These are phyloP conservation scores for Cinclus mexicanus DNA, from an alignment of 2,113 vertebrate genomes.

Conservation along the genomic window DNA sequence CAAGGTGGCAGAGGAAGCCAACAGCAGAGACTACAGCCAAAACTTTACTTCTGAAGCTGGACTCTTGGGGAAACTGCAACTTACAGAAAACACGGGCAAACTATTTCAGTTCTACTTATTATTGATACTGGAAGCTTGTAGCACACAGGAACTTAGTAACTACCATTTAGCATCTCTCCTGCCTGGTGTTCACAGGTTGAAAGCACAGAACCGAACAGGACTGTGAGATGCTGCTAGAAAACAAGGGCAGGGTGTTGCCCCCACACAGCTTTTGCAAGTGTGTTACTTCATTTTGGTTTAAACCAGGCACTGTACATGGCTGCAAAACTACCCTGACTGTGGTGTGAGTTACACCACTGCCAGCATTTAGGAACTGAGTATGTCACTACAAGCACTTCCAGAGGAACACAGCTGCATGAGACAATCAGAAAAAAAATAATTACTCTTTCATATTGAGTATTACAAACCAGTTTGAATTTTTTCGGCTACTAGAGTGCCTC, in stretches of 20 bases:
- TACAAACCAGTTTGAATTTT: not conserved
- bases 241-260: not conserved
- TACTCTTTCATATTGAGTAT: not conserved
- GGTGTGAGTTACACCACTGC: not conserved
- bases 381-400: not conserved
- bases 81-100: not conserved
- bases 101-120: not conserved
- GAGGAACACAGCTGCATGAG: not conserved
- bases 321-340: not conserved
- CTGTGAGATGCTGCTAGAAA: not conserved
- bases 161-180: not conserved
- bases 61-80: not conserved
- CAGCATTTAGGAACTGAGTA: not conserved
- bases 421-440: not conserved
- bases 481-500: not conserved
- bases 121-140: not conserved
- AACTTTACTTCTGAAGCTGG: rapidly evolving
- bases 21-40: not conserved
- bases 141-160: not conserved
- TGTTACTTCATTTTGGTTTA: not conserved
- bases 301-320: not conserved
- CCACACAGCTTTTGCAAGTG: not conserved
- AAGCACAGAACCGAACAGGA: rapidly evolving
- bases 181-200: not conserved
- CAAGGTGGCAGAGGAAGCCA: not conserved